These are phyloP conservation scores for Cyclargus thomasi DNA, from an alignment of 1,140 invertebrate genomes.

Conservation along the genomic window DNA sequence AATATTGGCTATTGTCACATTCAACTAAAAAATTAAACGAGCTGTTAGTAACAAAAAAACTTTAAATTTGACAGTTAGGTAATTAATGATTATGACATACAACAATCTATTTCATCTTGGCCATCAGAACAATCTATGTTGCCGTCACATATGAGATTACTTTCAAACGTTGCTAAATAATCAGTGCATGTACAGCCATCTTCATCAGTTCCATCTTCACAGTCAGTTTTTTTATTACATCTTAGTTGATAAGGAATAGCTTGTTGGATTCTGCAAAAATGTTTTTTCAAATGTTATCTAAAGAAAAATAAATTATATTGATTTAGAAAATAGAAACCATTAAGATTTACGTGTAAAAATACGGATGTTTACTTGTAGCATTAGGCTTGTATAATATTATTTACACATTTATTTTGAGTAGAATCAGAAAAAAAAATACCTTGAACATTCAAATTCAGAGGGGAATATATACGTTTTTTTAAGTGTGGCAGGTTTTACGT, in stretches of 20 bases:
- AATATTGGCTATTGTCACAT: conserved; percentile 75
- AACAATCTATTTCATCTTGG: conserved; percentile 84
- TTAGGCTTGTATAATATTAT: background rate
- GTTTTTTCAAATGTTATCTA: background rate
- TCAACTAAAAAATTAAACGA: conserved; percentile 61
- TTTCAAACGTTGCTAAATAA: conserved; percentile 74
- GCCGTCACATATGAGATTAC: conserved; percentile 84
- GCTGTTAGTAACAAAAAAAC: too few relatives aligned
- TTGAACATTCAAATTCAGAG: conserved; percentile 52
- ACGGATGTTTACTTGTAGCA: background rate
- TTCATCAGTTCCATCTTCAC: conserved; percentile 89
- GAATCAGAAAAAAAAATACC: conserved; percentile 33
- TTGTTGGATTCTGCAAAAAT: conserved; percentile 77
- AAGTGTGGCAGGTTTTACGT: conserved; percentile 43
- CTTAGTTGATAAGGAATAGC: conserved; percentile 75
- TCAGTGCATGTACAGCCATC: conserved; percentile 83
- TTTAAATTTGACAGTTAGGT: background rate
- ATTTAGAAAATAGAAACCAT: too few relatives aligned
- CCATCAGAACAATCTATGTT: conserved; percentile 83
- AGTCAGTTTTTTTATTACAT: conserved; percentile 84
- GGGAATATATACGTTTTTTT: conserved; percentile 48
- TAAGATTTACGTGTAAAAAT: too few relatives aligned
- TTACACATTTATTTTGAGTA: background rate
- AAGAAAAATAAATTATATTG: background rate
- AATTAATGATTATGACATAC: conserved; percentile 53